These are phyloP conservation scores for Scyliorhinus canicula DNA, from an alignment of 2,797 vertebrate genomes.

Conservation along the genomic window DNA sequence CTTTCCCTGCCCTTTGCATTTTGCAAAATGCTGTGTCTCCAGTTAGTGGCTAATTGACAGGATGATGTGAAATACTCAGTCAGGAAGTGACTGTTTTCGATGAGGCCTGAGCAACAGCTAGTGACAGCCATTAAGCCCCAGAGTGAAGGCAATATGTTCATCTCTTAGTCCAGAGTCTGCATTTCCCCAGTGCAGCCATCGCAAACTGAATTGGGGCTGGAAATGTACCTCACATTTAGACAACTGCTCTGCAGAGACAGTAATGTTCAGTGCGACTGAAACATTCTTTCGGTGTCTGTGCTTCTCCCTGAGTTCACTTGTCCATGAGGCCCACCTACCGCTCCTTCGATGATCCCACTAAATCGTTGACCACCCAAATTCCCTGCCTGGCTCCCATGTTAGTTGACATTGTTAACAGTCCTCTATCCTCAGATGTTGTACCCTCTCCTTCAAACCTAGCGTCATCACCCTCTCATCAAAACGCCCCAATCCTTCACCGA, in stretches of 20 bases:
- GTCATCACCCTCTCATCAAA: background rate
- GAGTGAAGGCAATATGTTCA: background rate
- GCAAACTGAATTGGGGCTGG: background rate
- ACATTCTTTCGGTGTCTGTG: background rate
- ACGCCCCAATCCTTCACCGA: background rate
- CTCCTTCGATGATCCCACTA: background rate
- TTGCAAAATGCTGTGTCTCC: background rate
- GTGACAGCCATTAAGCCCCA: constrained; percentile 3
- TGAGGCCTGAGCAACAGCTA: background rate
- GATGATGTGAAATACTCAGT: constrained; percentile 14
- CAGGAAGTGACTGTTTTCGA: constrained; percentile 5
- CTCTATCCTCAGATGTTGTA: too few species aligned
- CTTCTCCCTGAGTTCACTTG: background rate
- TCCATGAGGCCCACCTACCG: background rate
- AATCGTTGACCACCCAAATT: background rate
- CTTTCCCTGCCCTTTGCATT: background rate
- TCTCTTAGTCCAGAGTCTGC: background rate
- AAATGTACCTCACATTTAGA: constrained; percentile 1
- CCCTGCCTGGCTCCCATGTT: background rate
- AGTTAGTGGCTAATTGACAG: constrained; percentile 23
- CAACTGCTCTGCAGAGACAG: background rate
- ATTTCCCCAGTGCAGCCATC: background rate
- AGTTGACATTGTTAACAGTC: background rate
- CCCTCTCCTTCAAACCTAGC: background rate
- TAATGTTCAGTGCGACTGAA: background rate